Evolutionary conservation across 2,113 vertebrate species (phyloP).

Genomic region (Amphiprion percula): DNA sequence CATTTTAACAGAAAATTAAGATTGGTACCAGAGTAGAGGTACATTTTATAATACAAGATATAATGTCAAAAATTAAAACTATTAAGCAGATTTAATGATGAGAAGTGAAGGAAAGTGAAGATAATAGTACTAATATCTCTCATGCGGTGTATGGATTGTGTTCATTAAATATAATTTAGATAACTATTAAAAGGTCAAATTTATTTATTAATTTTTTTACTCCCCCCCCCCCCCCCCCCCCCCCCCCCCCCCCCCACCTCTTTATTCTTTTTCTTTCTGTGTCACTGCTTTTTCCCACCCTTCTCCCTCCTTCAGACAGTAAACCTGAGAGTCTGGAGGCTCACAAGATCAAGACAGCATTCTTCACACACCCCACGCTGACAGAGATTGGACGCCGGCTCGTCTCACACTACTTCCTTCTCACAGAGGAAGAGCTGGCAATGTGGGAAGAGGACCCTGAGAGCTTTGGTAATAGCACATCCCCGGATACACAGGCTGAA

Average conservation of each 20-base stretch:
- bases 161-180: slow-evolving; percentile 3
- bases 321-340: slow-evolving; percentile 96
- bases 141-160: not conserved
- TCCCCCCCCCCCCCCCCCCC: no score
- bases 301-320: slow-evolving; percentile 85
- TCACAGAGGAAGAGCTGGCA: slow-evolving; percentile 93
- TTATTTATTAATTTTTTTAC: not conserved
- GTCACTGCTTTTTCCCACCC: not conserved
- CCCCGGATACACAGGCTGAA: slow-evolving; percentile 9
- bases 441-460: slow-evolving; percentile 99
- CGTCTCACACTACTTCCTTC: slow-evolving; percentile 95
- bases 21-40: no score
- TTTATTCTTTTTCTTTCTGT: not conserved
- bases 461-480: slow-evolving; percentile 90
- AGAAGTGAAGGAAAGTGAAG: no score
- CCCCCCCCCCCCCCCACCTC: no score
- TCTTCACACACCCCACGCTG: slow-evolving; percentile 96
- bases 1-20: no score
- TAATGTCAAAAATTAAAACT: no score
- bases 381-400: slow-evolving; percentile 94
- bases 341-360: slow-evolving; percentile 94
- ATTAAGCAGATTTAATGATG: not conserved
- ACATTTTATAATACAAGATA: no score
- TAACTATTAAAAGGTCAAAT: not conserved
- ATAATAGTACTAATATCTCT: not conserved